Base-by-base conservation (phyloP, 1,140 invertebrate genomes). In the Helicoverpa armigera region DNA sequence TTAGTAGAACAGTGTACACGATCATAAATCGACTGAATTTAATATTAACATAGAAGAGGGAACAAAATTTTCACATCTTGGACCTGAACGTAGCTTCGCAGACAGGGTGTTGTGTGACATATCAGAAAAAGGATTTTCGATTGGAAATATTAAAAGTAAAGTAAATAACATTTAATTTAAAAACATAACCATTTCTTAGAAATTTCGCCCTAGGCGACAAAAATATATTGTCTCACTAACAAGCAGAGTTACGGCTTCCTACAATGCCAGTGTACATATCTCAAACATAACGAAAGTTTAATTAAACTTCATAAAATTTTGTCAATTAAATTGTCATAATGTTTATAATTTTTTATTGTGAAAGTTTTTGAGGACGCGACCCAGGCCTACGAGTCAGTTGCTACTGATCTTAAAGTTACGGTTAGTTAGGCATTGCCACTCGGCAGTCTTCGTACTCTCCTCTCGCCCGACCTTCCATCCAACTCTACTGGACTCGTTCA, bases 91-190 rank as follows among this genome's bases (percentile, higher is more conserved):
- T 85, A 84, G 84, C 79, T 88, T 87, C 84, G 86, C 85, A 88
- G 81, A 91, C 89, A 90, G 90, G 90, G 90, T 91, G 87, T 88
- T 86, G 86, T 86, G 76, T 87, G 85, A 91, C 90, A 91, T 91
- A 91, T 91, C 90, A 91, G 84, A 87, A 84, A 76, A 87, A 83
- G 86, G 73, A 89, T 74, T 85, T 84, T 82, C 80, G 65, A 81
- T 72, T 83, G 67, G 65, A 65, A 80, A 61, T 76, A 63, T 56
- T 48, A 13, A 53, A 53, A 77, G 53, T 16, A 54, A 50, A 43
- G 35, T 50, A 75, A 75, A 75, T 83, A 82, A 70, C 74, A 12
- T 60, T 67, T 69, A 60, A 58, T 31, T 73, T 31, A 53, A 83
- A 80, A 79, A 65, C 11, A 54, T 48, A 53, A 50, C 78, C 48